Percentiles rank a stretch among this genome's conserved stretches.
These are phyloP conservation scores for Polietes domitor DNA, from an alignment of 2,888 invertebrate genomes.

Conservation along the genomic window DNA sequence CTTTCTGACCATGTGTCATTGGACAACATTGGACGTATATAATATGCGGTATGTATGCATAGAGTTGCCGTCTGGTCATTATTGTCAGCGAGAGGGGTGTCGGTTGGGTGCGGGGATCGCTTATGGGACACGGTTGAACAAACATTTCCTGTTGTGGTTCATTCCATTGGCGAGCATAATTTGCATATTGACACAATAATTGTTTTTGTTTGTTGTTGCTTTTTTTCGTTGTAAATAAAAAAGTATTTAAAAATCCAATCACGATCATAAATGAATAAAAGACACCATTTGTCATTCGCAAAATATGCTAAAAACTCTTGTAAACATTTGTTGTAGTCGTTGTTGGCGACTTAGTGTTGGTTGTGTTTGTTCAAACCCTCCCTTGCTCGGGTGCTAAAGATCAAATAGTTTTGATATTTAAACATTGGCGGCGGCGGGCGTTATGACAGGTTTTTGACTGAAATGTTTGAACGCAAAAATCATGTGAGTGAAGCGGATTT, in stretches of 20 bases:
- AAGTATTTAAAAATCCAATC: constrained; percentile 46
- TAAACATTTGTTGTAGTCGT: constrained; percentile 3
- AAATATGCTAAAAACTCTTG: constrained; percentile 37
- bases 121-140: constrained; percentile 33
- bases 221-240: neutral
- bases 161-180: constrained; percentile 31
- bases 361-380: constrained; percentile 47
- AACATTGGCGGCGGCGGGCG: constrained; percentile 43
- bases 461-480: neutral
- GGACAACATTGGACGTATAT: too few relatives aligned
- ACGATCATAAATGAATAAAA: constrained; percentile 55
- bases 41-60: too few relatives aligned
- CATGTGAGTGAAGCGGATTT: neutral
- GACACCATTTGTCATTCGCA: constrained; percentile 63
- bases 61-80: neutral
- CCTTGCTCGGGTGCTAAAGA: constrained; percentile 31
- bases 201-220: constrained; percentile 30
- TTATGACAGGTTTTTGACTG: constrained; percentile 45
- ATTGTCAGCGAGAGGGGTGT: too few relatives aligned
- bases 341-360: neutral
- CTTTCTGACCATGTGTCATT: constrained; percentile 2
- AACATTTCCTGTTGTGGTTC: constrained; percentile 61
- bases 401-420: constrained; percentile 35
- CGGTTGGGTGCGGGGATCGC: neutral
- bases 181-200: constrained; percentile 60